Evolutionary conservation across 1,140 invertebrate species (phyloP).

Genomic region (Cotesia typhae): DNA sequence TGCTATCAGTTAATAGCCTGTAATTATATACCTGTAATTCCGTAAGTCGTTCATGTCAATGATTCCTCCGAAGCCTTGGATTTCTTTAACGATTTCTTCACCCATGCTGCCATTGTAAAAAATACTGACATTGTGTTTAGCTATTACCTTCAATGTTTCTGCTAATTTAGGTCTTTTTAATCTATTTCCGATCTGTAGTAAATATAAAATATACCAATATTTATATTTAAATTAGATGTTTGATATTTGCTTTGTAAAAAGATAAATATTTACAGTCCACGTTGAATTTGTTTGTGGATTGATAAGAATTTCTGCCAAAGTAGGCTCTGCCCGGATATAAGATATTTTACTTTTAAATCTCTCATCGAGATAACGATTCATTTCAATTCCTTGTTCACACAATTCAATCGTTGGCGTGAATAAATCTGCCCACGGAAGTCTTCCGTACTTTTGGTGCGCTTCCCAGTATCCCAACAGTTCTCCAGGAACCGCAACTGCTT

Average conservation of each 20-base stretch:
- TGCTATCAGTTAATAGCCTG: neutral
- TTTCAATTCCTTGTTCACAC: constrained; percentile 74
- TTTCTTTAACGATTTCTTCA: constrained; percentile 74
- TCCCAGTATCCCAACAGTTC: constrained; percentile 88
- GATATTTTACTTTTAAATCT: constrained; percentile 65
- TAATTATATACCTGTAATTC: constrained; percentile 67
- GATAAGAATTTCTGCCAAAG: constrained; percentile 75
- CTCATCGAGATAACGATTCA: constrained; percentile 76
- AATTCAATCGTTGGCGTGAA: constrained; percentile 82
- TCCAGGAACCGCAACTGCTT: constrained; percentile 89
- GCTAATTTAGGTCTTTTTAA: constrained; percentile 77
- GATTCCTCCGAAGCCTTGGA: constrained; percentile 77
- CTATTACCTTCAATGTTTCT: constrained; percentile 77
- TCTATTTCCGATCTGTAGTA: constrained; percentile 70
- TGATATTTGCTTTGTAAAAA: too few relatives aligned
- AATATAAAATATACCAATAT: constrained; percentile 15
- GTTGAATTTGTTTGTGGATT: constrained; percentile 71
- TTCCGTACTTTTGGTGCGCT: constrained; percentile 79
- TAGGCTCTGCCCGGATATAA: constrained; percentile 71
- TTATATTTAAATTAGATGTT: neutral
- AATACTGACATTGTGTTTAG: constrained; percentile 72
- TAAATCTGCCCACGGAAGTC: constrained; percentile 81
- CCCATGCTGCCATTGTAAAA: constrained; percentile 76
- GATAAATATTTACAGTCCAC: constrained; percentile 60
- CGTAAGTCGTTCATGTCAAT: constrained; percentile 80